Evolutionary conservation across 2,797 vertebrate genomes (phyloP), one percentile per base, ranked within the genome.

Genomic region (Chaunax sp.): DNA sequence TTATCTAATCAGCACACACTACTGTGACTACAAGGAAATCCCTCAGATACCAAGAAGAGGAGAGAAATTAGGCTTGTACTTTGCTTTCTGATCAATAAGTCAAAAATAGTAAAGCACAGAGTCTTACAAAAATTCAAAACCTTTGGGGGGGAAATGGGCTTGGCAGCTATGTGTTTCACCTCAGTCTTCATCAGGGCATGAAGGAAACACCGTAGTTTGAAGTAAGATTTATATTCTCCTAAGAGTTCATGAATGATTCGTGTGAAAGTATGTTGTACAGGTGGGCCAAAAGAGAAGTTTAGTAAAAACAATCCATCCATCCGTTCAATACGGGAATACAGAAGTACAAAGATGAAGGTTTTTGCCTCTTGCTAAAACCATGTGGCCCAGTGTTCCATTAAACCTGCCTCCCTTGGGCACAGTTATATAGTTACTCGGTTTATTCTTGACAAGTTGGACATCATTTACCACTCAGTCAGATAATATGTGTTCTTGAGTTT

Each of bases 351-450:
- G 23, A 28, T 35, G 13, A 45, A 43, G 11, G 11, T 19, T 45
- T 59, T 58, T 47, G 5, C 41, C 46, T 30, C 18, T 57, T 13
- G 19, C 30, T 69, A 65, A 46, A 41, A 53, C 45, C 50, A 64
- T 11, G 50, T 53, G 37, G 5, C 51, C 51, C 23, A 25, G 71
- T 75, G 55, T 69, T 78, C 64, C 60, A 78, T 83, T 84, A 60
- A 71, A 52, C 37, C 23, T 0, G 14, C 64, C 45, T 73, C 25
- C 47, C 44, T 51, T 50, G 22, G 51, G 14, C 14, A 22, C 18
- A 64, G 72, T 84, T 81, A 86, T 77, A 76, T 63, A 82, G 59
- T 80, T 50, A 77, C 61, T 65, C 23, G 37, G 59, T 43, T 68
- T 53, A 76, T 69, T 61, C 0, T 66, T 78, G 44, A 71, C 20